Evolutionary conservation across 2,113 vertebrate genomes (phyloP).

Genomic region (Aphelocoma coerulescens): DNA sequence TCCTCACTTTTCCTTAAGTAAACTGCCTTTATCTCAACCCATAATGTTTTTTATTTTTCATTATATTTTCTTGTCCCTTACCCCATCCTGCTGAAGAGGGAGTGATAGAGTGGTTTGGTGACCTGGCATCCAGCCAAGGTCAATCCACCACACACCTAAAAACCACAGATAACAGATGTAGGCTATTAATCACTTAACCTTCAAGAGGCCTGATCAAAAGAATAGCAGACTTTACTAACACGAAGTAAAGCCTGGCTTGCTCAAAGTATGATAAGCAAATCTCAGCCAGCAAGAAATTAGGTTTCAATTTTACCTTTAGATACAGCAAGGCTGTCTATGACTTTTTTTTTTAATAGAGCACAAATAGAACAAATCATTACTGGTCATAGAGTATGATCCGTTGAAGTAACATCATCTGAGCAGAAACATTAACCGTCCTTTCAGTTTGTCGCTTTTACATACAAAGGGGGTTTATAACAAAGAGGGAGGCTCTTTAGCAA

Average conservation of each 20-base stretch:
- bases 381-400: rapidly evolving
- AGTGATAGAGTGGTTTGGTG: neutral
- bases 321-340: neutral
- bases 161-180: neutral
- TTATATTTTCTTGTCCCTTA: neutral
- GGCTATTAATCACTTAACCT: rapidly evolving
- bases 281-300: neutral
- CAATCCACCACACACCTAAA: neutral
- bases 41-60: neutral
- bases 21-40: neutral
- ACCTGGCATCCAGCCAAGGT: neutral
- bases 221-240: neutral
- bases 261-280: neutral
- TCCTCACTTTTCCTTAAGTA: neutral
- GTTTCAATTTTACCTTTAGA: neutral
- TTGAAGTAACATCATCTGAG: neutral
- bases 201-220: neutral
- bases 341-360: neutral
- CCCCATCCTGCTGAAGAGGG: neutral
- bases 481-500: neutral
- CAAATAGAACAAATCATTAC: neutral
- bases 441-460: neutral
- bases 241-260: neutral
- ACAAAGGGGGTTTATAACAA: neutral
- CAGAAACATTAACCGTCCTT: neutral